These are phyloP conservation scores for Anolis apletophallus DNA, from an alignment of 2,797 vertebrate species.

Conservation along the genomic window DNA sequence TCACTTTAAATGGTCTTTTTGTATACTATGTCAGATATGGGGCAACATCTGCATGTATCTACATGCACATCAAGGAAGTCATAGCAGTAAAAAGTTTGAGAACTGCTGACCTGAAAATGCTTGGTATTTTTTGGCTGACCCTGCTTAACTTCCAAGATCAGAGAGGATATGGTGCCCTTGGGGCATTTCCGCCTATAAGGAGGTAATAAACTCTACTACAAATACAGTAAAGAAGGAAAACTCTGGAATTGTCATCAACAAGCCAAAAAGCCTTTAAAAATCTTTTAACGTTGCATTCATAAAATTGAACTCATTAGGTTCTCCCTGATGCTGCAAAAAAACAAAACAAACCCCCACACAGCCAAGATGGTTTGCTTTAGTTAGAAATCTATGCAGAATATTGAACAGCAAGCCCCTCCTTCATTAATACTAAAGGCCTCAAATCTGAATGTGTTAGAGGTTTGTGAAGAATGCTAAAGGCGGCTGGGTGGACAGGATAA, in stretches of 20 bases:
- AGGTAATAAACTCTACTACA: too few relatives aligned
- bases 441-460: background rate
- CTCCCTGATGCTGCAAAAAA: background rate
- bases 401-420: conserved; percentile 26
- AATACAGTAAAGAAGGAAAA: too few relatives aligned
- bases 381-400: conserved; percentile 28
- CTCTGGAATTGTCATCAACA: too few relatives aligned
- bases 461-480: conserved; percentile 40
- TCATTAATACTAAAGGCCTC: background rate
- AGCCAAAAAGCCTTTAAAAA: too few relatives aligned
- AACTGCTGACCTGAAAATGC: too few relatives aligned
- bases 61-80: background rate
- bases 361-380: background rate
- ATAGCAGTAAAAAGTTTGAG: too few relatives aligned
- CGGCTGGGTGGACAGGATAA: conserved; percentile 20
- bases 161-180: too few relatives aligned
- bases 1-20: too few relatives aligned
- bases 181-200: too few relatives aligned
- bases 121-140: too few relatives aligned
- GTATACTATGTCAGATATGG: too few relatives aligned
- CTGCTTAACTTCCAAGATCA: too few relatives aligned
- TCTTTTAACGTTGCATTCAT: background rate
- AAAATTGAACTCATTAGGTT: background rate
- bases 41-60: background rate
- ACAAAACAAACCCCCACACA: background rate